These are phyloP conservation scores for Mesorhabditis spiculigera DNA, from an alignment of 2,888 invertebrate species.

Conservation along the genomic window DNA sequence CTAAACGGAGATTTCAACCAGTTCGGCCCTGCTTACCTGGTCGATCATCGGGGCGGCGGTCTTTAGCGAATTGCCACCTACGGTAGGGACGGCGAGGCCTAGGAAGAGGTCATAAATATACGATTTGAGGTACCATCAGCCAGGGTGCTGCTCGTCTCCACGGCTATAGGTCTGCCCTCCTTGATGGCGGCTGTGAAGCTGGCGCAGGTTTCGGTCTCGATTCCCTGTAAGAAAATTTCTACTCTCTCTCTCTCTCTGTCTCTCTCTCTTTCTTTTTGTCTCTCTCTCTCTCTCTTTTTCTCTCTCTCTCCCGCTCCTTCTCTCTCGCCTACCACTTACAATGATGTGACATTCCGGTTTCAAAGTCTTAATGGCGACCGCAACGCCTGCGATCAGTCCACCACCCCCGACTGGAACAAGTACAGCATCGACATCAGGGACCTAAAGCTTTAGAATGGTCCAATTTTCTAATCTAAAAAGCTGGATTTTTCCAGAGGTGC, in stretches of 20 bases:
- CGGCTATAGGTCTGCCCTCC: slow-evolving; percentile 70
- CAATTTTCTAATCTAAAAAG: not conserved
- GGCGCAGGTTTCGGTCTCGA: slow-evolving; percentile 85
- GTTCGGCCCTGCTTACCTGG: slow-evolving; percentile 28
- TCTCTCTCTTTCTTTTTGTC: too few species aligned
- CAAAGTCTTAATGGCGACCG: slow-evolving; percentile 81
- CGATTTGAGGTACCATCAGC: slow-evolving; percentile 72
- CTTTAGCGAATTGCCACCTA: slow-evolving; percentile 79
- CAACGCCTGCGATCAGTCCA: slow-evolving; percentile 84
- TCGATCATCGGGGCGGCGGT: slow-evolving; percentile 75
- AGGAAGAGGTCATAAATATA: slow-evolving; percentile 14
- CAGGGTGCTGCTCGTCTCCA: slow-evolving; percentile 72
- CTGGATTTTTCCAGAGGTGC: not conserved
- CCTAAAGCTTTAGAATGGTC: slow-evolving; percentile 11
- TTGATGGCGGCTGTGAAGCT: slow-evolving; percentile 76
- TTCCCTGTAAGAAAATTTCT: slow-evolving; percentile 66
- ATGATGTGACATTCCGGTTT: slow-evolving; percentile 79
- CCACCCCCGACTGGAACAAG: slow-evolving; percentile 91
- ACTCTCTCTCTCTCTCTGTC: too few species aligned
- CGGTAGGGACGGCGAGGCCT: slow-evolving; percentile 77
- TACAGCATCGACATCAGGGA: slow-evolving; percentile 77
- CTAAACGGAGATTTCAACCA: slow-evolving; percentile 13
- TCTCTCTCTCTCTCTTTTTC: too few species aligned
- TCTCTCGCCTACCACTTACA: slow-evolving; percentile 65
- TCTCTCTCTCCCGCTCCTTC: too few species aligned